A percentile compares a stretch with the other conserved stretches of the same genome.
These are phyloP conservation scores for Ptycholaimellus sp. DNA, from an alignment of 2,888 invertebrate species.

Conservation along the genomic window DNA sequence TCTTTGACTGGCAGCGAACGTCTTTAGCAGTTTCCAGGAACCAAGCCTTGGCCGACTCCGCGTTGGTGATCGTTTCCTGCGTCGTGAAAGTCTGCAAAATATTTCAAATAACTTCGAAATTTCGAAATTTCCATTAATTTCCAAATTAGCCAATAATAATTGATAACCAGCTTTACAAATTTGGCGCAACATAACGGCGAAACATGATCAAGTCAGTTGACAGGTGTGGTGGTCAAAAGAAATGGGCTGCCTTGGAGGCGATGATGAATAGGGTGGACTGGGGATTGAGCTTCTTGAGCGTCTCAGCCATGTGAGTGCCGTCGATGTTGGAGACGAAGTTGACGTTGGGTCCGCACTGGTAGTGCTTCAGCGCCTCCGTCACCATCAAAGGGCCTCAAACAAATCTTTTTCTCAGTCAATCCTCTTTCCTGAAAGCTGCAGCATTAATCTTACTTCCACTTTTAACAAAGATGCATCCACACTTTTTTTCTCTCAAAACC, in stretches of 20 bases:
- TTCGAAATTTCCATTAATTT: too few relatives aligned
- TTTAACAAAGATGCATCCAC: neutral
- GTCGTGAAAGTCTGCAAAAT: constrained; percentile 62
- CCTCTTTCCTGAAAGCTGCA: neutral
- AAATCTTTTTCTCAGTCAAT: neutral
- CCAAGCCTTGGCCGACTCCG: constrained; percentile 89
- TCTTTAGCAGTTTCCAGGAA: constrained; percentile 56
- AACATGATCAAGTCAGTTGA: neutral
- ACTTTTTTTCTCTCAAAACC: neutral
- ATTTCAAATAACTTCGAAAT: too few relatives aligned
- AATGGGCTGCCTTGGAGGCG: constrained; percentile 73
- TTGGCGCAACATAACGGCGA: too few relatives aligned
- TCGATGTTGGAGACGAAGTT: constrained; percentile 99
- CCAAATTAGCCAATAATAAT: too few relatives aligned
- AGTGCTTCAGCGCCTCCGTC: constrained; percentile 82
- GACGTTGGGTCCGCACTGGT: constrained; percentile 53
- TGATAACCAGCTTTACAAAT: too few relatives aligned
- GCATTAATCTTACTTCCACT: too few relatives aligned
- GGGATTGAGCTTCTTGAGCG: constrained; percentile 59
- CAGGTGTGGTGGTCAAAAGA: neutral
- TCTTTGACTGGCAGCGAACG: too few relatives aligned
- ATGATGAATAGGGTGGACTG: constrained; percentile 91
- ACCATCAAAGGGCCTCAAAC: constrained; percentile 81
- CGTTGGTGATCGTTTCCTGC: constrained; percentile 93
- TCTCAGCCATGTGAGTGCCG: constrained; percentile 82